Percentiles rank a stretch among this genome's conserved stretches.
Evolutionary conservation across 2,113 vertebrate genomes (phyloP).

Genomic region (Anguilla japonica): DNA sequence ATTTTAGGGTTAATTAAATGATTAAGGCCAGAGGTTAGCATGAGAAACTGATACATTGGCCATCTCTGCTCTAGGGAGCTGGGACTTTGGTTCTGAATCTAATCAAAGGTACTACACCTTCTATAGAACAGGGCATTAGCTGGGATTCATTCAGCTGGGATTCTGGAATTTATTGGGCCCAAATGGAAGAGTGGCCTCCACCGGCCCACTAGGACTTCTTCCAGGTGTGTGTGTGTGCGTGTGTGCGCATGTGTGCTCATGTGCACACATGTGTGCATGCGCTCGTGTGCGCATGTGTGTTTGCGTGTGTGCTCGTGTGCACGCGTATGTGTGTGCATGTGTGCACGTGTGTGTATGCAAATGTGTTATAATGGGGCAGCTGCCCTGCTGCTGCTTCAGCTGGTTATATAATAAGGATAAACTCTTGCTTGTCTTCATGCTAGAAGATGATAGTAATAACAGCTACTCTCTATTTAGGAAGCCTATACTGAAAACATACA

Average conservation of each 20-base stretch:
- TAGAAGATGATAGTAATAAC: not conserved
- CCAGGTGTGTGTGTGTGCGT: not conserved
- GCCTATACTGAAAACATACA: too few relatives aligned
- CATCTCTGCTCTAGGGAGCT: too few relatives aligned
- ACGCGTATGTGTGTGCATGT: too few relatives aligned
- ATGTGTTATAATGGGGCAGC: conserved; percentile 30
- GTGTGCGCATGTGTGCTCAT: not conserved
- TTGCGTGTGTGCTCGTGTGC: not conserved
- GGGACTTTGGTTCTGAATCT: not conserved
- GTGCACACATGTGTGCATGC: not conserved
- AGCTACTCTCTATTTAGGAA: too few relatives aligned
- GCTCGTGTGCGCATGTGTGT: conserved; percentile 1
- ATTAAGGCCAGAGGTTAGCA: too few relatives aligned
- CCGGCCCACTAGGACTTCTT: not conserved
- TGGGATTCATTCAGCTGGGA: too few relatives aligned
- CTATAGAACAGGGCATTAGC: not conserved
- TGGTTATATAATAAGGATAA: conserved; percentile 59
- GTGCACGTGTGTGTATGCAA: conserved; percentile 1
- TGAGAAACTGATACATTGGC: too few relatives aligned
- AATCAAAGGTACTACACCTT: not conserved
- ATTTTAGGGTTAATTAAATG: too few relatives aligned
- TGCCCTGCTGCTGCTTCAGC: conserved; percentile 27
- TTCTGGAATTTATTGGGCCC: not conserved
- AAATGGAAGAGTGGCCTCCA: not conserved
- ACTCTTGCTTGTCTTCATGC: conserved; percentile 47